These are phyloP conservation scores for Brachyhypopomus gauderio DNA, from an alignment of 2,113 vertebrate species.

Conservation along the genomic window DNA sequence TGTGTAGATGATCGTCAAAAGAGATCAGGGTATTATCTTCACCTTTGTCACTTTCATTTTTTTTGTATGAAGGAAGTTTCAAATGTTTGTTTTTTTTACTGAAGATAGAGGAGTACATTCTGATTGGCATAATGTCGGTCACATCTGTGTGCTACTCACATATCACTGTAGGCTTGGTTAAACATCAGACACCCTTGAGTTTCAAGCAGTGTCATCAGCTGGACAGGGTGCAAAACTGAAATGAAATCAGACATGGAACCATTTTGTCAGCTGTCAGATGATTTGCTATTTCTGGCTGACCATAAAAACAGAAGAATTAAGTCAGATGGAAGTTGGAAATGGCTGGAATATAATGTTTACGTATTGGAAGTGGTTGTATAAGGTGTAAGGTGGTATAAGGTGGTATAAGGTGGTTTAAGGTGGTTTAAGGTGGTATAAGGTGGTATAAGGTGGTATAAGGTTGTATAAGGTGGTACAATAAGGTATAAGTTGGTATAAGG, in stretches of 20 bases:
- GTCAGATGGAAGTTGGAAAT: neutral
- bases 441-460: too few species aligned
- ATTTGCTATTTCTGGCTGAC: neutral
- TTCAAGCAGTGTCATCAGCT: neutral
- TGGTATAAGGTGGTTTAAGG: too few species aligned
- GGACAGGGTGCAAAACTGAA: neutral
- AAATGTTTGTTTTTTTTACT: constrained; percentile 4
- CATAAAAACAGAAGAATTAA: neutral
- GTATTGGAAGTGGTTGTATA: too few species aligned
- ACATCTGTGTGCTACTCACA: neutral
- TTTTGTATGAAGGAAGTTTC: neutral
- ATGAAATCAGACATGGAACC: too few species aligned
- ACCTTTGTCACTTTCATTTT: neutral
- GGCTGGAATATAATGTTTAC: too few species aligned
- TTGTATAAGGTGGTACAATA: too few species aligned
- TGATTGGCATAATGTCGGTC: constrained; percentile 3
- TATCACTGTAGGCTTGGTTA: neutral
- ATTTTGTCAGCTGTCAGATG: too few species aligned
- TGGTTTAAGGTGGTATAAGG: too few species aligned
- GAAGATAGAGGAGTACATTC: neutral
- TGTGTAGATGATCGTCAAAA: neutral
- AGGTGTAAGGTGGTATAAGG: too few species aligned
- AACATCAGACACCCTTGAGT: neutral
- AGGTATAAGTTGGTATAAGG: too few species aligned
- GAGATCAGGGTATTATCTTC: neutral